Evolutionary conservation across 2,888 invertebrate species (phyloP), one percentile per base, ranked within the genome.

Genomic region (Xestia c-nigrum): DNA sequence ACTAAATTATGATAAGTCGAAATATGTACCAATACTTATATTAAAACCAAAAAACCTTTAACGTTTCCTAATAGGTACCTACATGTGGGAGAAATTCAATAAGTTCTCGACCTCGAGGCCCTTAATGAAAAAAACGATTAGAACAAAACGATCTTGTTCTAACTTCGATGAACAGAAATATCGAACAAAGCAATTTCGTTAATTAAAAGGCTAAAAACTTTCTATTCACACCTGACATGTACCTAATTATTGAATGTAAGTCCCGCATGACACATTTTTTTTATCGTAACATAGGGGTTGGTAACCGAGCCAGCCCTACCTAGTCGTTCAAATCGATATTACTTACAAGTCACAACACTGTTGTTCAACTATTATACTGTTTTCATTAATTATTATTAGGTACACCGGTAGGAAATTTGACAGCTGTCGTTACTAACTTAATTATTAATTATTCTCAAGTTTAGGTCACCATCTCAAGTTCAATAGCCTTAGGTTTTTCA

Each of bases 321-420:
- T 65, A 63, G 66, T 52, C 55, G 43, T 38, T 19, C 80, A 52
- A 88, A 88, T 88, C 88, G 85, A 88, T 88, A 64, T 43, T 64
- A 43, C 7, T 43, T n/a, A 88, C 65, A 71, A 43, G 65, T 69
- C 65, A 69, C 40, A 75, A 72, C 40, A 75, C 71, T 59, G 47
- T 67, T 66, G 73, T 73, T 84, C 61, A 70, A 80, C 78, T 78
- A 87, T 85, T 84, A 77, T 84, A 72, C 47, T 50, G 43, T 50
- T 52, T 43, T 81, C 77, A 70, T 76, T 65, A 68, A 81, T 76
- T 76, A 74, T 59, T 74, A 40, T n/a, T 31, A 31, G 31, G 31
- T 46, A 59, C 31, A 72, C 52, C 21, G 3, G 21, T 52, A 65
- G 19, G 55, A 76, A 71, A 68, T 52, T 10, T 50, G 46, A 3